Evolutionary conservation across 2,797 vertebrate species (phyloP), one percentile per base, ranked within the genome.

Genomic region (Pseudocheirus occidentalis): DNA sequence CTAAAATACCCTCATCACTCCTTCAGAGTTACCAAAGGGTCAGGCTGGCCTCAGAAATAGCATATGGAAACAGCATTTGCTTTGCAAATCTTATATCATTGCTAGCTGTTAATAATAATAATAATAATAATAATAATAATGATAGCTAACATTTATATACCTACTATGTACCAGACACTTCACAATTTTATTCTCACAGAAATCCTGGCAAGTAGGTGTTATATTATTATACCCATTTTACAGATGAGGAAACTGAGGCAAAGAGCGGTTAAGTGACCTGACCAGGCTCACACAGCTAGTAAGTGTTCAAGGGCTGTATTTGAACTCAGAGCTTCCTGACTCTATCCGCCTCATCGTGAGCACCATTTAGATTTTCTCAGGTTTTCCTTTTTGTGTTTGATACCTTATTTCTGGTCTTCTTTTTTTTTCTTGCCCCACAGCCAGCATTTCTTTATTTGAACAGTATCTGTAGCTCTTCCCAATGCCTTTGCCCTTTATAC

Each of bases 381-480:
- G n/a, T 81, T 46, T 40, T 46, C 16, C 18, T 40, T 24, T 56
- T 10, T 46, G 18, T 10, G 18, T 81, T 46, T 46, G 66, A 81
- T 40, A 3, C 66, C 18, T 46, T 24, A 40, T 40, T 81, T 81
- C 62, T 59, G 94, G 27, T 46, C 50, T 21, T 46, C 50, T 21
- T 92, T 34, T 73, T 92, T 34, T 73, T n/a, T 93, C 93, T 90
- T 1, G 89, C 24, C 55, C 52, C 53, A 24, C 40, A 92, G 31
- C 40, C 12, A 34, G 92, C 81, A 56, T 93, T 56, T 16, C 94
- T 94, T 91, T 89, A 57, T 46, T 54, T 95, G 73, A 55, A 1
- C 62, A 81, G 34, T 90, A 92, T 90, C 52, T 96, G 93, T 50
- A 94, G 89, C 92, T 94, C 81, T 50, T 81, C 90, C 93, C 57